Conservation (phyloP, 2,797 vertebrate genomes). For the Semaprochilodus insignis region DNA sequence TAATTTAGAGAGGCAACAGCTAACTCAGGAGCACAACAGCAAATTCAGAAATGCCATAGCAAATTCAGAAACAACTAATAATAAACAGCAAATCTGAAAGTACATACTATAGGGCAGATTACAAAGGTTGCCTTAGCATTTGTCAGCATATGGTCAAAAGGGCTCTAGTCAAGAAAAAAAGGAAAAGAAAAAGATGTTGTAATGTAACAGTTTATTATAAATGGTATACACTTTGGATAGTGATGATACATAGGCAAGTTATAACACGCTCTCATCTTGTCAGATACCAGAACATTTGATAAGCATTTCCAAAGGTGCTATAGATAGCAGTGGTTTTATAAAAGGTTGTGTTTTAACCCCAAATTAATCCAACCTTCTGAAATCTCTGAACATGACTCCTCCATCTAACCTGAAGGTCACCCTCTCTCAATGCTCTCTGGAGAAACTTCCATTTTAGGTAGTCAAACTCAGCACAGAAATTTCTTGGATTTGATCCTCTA, state of each 20-base stretch:
- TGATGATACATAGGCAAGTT: background rate
- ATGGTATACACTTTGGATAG: background rate
- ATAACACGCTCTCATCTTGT: background rate
- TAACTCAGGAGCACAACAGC: too few relatives aligned
- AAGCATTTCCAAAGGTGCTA: background rate
- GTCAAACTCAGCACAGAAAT: constrained; percentile 74
- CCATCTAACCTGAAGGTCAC: constrained; percentile 88
- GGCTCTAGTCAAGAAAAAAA: too few relatives aligned
- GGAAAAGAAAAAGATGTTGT: too few relatives aligned
- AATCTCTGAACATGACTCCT: constrained; percentile 64
- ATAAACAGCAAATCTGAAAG: too few relatives aligned
- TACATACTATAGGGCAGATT: too few relatives aligned
- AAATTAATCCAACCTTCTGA: constrained; percentile 29
- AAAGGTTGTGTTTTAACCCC: constrained; percentile 9
- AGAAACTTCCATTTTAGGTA: constrained; percentile 96
- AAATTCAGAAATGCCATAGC: too few relatives aligned
- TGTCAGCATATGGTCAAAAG: too few relatives aligned
- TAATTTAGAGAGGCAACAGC: too few relatives aligned
- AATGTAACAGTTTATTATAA: background rate
- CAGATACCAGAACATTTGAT: constrained; percentile 13
- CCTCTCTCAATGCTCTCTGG: constrained; percentile 84
- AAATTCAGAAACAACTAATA: too few relatives aligned
- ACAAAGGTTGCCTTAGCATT: too few relatives aligned
- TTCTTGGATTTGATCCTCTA: constrained; percentile 84
- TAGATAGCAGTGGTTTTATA: constrained; percentile 13